A percentile compares a stretch with the other conserved stretches of the same genome.
Evolutionary conservation across 2,113 vertebrate species (phyloP).

Genomic region (Atractosteus spatula): DNA sequence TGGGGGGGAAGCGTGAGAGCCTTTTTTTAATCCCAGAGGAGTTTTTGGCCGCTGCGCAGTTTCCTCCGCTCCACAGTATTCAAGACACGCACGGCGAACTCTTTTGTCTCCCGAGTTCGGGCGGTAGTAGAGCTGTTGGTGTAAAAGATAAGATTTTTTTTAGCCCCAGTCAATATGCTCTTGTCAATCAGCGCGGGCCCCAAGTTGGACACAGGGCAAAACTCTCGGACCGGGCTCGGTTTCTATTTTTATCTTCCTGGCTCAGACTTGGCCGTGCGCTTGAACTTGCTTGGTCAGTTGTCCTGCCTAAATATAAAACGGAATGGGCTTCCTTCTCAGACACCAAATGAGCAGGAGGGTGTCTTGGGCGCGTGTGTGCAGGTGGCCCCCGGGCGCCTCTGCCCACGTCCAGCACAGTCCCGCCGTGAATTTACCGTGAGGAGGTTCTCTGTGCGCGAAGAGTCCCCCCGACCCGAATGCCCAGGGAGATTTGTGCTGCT

Average conservation of each 20-base stretch:
- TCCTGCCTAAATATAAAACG: not conserved
- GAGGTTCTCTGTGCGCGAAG: no score
- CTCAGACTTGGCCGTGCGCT: not conserved
- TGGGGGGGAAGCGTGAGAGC: slow-evolving; percentile 56
- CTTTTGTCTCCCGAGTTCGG: slow-evolving; percentile 51
- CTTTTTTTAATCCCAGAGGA: slow-evolving; percentile 44
- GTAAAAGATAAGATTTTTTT: slow-evolving; percentile 53
- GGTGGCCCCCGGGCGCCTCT: slow-evolving; percentile 21
- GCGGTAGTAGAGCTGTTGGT: slow-evolving; percentile 28
- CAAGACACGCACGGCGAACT: slow-evolving; percentile 62
- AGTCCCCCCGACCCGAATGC: no score
- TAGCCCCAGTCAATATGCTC: slow-evolving; percentile 42
- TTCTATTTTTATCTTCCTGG: slow-evolving; percentile 48
- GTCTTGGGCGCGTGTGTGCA: no score
- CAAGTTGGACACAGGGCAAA: slow-evolving; percentile 12
- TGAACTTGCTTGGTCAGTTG: not conserved
- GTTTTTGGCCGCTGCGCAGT: slow-evolving; percentile 58
- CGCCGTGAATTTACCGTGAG: slow-evolving; percentile 41
- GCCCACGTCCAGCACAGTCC: slow-evolving; percentile 60
- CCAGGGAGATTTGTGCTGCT: no score
- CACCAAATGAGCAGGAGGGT: no score
- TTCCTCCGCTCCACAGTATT: slow-evolving; percentile 49
- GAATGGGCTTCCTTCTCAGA: not conserved
- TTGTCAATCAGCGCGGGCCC: slow-evolving; percentile 49
- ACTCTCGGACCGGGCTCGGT: slow-evolving; percentile 11